Evolutionary conservation across 2,113 vertebrate genomes (phyloP).

Genomic region (Malaclemys terrapin): DNA sequence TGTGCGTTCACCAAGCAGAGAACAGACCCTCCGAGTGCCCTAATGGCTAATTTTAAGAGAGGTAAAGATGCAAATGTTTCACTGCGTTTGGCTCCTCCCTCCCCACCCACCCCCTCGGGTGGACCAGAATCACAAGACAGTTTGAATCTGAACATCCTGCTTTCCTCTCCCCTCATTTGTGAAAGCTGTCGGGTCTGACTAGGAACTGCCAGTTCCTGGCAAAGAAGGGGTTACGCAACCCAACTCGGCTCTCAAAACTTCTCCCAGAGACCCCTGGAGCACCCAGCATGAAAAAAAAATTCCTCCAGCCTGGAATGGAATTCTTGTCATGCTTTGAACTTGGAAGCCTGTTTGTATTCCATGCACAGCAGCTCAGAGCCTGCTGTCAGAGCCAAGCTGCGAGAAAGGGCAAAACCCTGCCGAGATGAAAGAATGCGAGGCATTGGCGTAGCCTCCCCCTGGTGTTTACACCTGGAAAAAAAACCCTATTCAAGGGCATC

Average conservation of each 20-base stretch:
- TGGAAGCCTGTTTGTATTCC: slow-evolving; percentile 64
- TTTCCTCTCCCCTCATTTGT: neutral
- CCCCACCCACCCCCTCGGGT: neutral
- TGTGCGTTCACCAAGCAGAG: neutral
- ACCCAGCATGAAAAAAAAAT: neutral
- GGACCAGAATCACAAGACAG: neutral
- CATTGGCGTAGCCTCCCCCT: slow-evolving; percentile 58
- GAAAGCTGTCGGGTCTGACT: neutral
- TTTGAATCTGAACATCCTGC: neutral
- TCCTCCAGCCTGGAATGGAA: slow-evolving; percentile 15
- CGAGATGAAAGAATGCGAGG: slow-evolving; percentile 68
- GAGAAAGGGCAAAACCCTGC: slow-evolving; percentile 75
- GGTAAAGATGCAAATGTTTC: neutral
- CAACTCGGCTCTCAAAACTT: neutral
- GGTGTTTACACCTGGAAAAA: slow-evolving; percentile 67
- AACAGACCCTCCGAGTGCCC: neutral
- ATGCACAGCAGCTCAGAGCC: slow-evolving; percentile 48
- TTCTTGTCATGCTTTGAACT: slow-evolving; percentile 57
- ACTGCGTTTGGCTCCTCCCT: accelerated
- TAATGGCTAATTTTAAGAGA: neutral
- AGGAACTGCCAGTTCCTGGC: neutral
- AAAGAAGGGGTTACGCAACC: neutral
- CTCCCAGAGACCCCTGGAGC: slow-evolving; percentile 14
- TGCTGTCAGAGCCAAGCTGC: slow-evolving; percentile 67
- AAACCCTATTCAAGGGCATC: slow-evolving; percentile 61